Conservation (phyloP, 1,140 invertebrate species). For the Globodera ellingtonae region DNA sequence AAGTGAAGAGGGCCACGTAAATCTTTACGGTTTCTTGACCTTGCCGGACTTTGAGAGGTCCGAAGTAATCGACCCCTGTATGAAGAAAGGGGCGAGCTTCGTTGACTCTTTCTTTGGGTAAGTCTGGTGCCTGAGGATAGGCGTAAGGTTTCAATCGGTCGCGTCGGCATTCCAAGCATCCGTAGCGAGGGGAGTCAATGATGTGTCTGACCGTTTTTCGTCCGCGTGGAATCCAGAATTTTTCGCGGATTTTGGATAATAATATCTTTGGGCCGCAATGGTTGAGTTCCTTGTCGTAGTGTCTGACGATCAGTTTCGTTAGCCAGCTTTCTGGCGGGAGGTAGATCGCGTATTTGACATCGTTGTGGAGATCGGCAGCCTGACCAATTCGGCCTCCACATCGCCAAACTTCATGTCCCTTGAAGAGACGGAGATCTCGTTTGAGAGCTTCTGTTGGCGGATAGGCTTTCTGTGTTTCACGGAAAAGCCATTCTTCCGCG, state of each 20-base stretch:
- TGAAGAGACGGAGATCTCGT: too few relatives aligned
- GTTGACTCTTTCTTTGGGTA: not conserved
- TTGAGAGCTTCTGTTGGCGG: too few relatives aligned
- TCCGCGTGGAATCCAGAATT: not conserved
- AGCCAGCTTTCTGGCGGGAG: not conserved
- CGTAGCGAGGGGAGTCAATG: too few relatives aligned
- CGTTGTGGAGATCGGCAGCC: too few relatives aligned
- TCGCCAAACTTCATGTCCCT: too few relatives aligned
- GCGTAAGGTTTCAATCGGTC: not conserved
- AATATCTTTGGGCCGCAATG: not conserved
- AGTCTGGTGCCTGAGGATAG: not conserved
- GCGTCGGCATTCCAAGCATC: not conserved
- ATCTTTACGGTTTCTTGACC: not conserved
- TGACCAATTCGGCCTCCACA: too few relatives aligned
- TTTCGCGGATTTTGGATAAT: not conserved
- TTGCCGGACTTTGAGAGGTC: not conserved
- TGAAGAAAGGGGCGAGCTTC: not conserved
- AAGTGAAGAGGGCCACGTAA: conserved; percentile 9
- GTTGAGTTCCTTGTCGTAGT: not conserved
- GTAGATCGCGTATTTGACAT: not conserved
- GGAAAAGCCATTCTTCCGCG: too few relatives aligned
- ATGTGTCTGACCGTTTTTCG: not conserved
- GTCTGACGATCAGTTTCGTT: not conserved
- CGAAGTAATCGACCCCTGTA: not conserved
- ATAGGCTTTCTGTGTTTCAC: too few relatives aligned